Percentiles rank a stretch among this genome's conserved stretches.
Conservation (phyloP, 2,797 vertebrate genomes). For the Sardinella longiceps region DNA sequence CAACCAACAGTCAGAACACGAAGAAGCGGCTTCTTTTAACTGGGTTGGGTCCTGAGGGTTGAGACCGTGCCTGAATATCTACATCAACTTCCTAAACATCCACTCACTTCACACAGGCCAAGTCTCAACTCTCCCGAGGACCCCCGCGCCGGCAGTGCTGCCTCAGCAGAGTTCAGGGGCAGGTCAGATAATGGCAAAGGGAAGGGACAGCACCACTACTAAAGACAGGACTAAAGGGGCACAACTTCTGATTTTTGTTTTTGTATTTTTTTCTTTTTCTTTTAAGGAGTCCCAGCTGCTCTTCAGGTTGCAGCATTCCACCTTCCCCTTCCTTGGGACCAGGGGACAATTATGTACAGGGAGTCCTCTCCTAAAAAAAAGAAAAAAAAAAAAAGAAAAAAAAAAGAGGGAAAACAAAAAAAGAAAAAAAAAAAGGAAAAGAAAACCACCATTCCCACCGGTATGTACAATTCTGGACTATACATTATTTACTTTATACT, state of each 20-base stretch:
- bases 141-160: constrained; percentile 49
- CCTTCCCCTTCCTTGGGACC: not conserved
- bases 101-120: constrained; percentile 28
- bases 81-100: constrained; percentile 26
- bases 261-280: not conserved
- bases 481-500: constrained; percentile 78
- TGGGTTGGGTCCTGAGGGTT: constrained; percentile 54
- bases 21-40: constrained; percentile 48
- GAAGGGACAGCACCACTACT: constrained; percentile 23
- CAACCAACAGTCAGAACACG: constrained; percentile 68
- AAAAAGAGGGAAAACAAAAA: constrained; percentile 35
- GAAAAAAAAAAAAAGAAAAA: not conserved
- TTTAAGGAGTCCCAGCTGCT: constrained; percentile 11
- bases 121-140: constrained; percentile 30
- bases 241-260: not conserved
- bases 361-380: constrained; percentile 56
- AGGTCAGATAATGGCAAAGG: not conserved
- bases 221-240: constrained; percentile 10
- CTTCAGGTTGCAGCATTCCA: not conserved
- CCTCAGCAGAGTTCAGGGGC: constrained; percentile 11
- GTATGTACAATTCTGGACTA: constrained; percentile 80
- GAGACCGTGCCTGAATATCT: constrained; percentile 48
- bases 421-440: not conserved
- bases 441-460: constrained; percentile 64
- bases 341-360: constrained; percentile 19